Evolutionary conservation across 2,888 invertebrate species (phyloP).

Genomic region (Colletes collaris): DNA sequence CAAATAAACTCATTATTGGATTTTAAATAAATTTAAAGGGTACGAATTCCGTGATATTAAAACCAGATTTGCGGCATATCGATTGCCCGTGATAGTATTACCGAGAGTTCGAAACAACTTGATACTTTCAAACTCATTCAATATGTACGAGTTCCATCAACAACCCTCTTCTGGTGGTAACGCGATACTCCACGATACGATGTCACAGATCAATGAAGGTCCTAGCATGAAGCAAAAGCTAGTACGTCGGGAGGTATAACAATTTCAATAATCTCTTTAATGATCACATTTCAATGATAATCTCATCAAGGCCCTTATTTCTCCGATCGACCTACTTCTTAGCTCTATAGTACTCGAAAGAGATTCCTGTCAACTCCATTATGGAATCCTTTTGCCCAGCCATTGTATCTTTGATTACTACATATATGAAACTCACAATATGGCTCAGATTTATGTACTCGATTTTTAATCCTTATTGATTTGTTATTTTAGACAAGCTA

Average conservation of each 20-base stretch:
- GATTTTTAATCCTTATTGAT: no score
- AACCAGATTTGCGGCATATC: background rate
- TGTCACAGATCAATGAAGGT: no score
- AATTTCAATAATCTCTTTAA: background rate
- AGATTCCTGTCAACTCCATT: background rate
- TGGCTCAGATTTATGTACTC: no score
- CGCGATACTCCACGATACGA: no score
- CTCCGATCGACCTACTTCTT: background rate
- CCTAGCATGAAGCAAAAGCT: background rate
- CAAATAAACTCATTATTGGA: no score
- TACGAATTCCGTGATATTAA: background rate
- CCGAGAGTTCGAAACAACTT: background rate
- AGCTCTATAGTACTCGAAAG: background rate
- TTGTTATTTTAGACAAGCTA: no score
- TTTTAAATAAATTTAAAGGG: no score
- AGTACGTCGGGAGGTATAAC: background rate
- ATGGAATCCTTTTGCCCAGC: background rate
- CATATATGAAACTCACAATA: no score
- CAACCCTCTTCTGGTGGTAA: no score
- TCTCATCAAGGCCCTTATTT: background rate
- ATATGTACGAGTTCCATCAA: background rate
- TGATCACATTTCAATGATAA: background rate
- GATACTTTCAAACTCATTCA: background rate
- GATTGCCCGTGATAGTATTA: background rate
- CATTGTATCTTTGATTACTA: no score